A percentile compares a stretch with the other conserved stretches of the same genome.
Evolutionary conservation across 1,140 invertebrate genomes (phyloP).

Genomic region (Brachionus koreanus): DNA sequence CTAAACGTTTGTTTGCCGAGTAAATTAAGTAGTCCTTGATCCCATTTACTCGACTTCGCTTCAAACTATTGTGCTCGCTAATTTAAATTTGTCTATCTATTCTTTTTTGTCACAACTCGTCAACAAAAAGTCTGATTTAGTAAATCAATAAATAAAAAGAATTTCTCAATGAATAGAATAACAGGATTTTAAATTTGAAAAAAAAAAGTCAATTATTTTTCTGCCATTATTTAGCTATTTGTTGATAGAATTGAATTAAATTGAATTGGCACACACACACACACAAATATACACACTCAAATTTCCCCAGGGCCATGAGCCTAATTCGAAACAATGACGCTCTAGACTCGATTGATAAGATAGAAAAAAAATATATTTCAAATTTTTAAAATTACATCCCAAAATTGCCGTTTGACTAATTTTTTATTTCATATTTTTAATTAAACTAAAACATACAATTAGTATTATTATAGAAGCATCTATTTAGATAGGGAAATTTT

Average conservation of each 20-base stretch:
- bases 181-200: conserved; percentile 6
- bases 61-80: no score
- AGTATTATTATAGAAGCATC: neutral
- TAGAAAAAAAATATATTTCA: neutral
- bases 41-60: neutral
- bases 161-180: neutral
- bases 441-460: conserved; percentile 41
- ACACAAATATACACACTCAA: neutral
- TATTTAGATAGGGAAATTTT: neutral
- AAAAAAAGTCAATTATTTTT: conserved; percentile 28
- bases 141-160: neutral
- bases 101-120: no score
- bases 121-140: neutral
- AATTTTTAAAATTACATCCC: neutral
- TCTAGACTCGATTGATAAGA: conserved; percentile 18
- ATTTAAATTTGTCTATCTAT: no score
- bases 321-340: neutral
- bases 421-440: neutral
- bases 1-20: neutral
- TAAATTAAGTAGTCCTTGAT: neutral
- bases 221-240: neutral
- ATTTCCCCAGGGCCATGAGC: neutral
- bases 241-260: neutral
- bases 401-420: neutral
- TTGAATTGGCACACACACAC: neutral